Evolutionary conservation across 1,140 invertebrate species (phyloP).

Genomic region (Pachyrhynchus sulphureomaculatus): DNA sequence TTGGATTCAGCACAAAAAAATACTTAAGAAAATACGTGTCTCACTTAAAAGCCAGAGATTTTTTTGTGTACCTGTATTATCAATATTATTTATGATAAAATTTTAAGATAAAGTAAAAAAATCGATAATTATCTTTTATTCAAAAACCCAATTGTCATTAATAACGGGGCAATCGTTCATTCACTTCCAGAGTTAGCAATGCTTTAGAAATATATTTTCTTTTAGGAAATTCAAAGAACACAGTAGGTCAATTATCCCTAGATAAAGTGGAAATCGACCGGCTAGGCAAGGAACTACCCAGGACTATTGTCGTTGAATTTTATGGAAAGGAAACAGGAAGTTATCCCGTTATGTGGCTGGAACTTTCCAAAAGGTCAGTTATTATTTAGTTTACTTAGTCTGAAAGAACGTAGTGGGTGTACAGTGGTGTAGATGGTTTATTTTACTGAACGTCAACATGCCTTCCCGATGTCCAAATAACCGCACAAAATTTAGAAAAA

Average conservation of each 20-base stretch:
- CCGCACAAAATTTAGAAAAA: no score
- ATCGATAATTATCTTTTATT: no score
- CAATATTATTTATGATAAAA: no score
- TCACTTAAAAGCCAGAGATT: no score
- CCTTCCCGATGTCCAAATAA: not conserved
- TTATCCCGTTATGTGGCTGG: conserved; percentile 80
- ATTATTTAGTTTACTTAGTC: not conserved
- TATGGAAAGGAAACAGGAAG: conserved; percentile 70
- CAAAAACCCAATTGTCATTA: no score
- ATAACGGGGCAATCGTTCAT: no score
- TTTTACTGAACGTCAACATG: not conserved
- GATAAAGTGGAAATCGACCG: conserved; percentile 59
- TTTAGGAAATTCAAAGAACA: conserved; percentile 8
- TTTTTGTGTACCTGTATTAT: no score
- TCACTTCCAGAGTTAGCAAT: no score
- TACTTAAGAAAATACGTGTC: no score
- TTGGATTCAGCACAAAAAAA: no score
- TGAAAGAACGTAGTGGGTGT: not conserved
- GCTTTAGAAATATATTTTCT: not conserved
- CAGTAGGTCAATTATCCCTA: conserved; percentile 49
- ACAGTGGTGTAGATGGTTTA: not conserved
- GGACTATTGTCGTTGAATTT: conserved; percentile 75
- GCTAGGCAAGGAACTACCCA: conserved; percentile 61
- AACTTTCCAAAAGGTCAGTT: conserved; percentile 67
- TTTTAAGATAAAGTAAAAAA: no score